Base-by-base conservation (phyloP, 2,888 invertebrate species). In the Mechanitis mazaeus region DNA sequence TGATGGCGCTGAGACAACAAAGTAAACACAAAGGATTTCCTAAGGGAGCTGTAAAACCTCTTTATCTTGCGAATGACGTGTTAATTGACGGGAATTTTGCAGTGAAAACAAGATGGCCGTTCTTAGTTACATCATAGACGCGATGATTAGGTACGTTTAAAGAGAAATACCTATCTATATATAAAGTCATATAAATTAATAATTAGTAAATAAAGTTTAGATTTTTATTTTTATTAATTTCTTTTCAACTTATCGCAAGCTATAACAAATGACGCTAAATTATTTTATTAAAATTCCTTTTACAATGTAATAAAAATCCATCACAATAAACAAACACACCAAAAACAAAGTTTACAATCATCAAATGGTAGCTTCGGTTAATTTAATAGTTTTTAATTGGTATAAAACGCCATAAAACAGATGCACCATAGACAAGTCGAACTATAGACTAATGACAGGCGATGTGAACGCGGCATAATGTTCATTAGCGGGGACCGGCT, bases 311-410 rank as follows among this genome's bases (percentile, higher is more conserved):
- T 85, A 87, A 69, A 87, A 75, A 72, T 75, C 80, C 81, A 87
- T 87, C 85, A 87, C 83, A 82, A 84, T 87, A 89, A 89, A 87
- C 87, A 89, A 89, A 89, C 86, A 88, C 72, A 74, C 71, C 71
- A 70, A 74, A 77, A 79, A 72, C 75, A 71, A 75, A 76, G 75
- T 82, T 84, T 84, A 84, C 73, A 75, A 76, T 81, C 80, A 82
- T 85, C 84, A 84, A 85, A 87, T 86, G 79, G 87, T 85, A 86
- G 87, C 85, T 82, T 83, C 76, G 76, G 75, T 79, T 79, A 78
- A 84, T 87, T 86, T 87, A 86, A 88, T 87, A 85, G 85, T 83
- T 88, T 88, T 89, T 89, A 89, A 89, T 89, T 89, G 89, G 87
- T 83, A 81, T 85, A 79, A 87, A 85, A 83, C 77, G 72, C 77